Conservation (phyloP, 2,113 vertebrate species). For the Aphyosemion australe region DNA sequence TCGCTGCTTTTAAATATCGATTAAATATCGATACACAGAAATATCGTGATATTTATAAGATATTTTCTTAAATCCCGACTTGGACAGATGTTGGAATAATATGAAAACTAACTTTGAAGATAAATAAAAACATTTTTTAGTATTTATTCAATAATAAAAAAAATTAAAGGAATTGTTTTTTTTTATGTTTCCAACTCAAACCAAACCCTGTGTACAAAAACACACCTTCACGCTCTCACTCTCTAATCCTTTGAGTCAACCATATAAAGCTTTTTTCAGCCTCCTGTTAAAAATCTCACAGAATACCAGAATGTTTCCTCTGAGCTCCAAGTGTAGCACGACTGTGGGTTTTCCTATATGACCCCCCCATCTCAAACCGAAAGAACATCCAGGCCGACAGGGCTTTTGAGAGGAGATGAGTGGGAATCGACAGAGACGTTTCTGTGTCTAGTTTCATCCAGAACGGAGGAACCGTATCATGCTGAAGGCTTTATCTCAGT, state of each 20-base stretch:
- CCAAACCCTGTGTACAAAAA: neutral
- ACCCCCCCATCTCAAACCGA: slow-evolving; percentile 11
- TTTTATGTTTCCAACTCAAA: neutral
- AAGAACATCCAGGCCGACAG: slow-evolving; percentile 17
- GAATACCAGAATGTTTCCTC: slow-evolving; percentile 52
- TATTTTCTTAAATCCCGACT: too few species aligned
- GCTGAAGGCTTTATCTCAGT: slow-evolving; percentile 17
- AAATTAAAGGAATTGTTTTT: too few species aligned
- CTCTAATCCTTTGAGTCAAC: neutral
- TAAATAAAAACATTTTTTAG: neutral
- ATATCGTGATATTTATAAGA: too few species aligned
- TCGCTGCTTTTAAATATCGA: too few species aligned
- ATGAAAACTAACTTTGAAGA: neutral
- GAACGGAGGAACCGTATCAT: neutral
- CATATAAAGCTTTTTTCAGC: slow-evolving; percentile 30
- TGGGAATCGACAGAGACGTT: slow-evolving; percentile 19
- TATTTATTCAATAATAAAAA: too few species aligned
- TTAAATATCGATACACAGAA: too few species aligned
- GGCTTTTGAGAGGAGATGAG: slow-evolving; percentile 22
- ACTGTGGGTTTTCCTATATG: slow-evolving; percentile 32
- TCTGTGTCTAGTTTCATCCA: slow-evolving; percentile 32
- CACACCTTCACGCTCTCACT: slow-evolving; percentile 4
- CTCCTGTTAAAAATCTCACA: slow-evolving; percentile 37
- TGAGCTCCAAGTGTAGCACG: slow-evolving; percentile 8
- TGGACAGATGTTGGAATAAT: too few species aligned